Evolutionary conservation across 2,888 invertebrate genomes (phyloP), one percentile per base, ranked within the genome.

Genomic region (Rhodophaea formosa): DNA sequence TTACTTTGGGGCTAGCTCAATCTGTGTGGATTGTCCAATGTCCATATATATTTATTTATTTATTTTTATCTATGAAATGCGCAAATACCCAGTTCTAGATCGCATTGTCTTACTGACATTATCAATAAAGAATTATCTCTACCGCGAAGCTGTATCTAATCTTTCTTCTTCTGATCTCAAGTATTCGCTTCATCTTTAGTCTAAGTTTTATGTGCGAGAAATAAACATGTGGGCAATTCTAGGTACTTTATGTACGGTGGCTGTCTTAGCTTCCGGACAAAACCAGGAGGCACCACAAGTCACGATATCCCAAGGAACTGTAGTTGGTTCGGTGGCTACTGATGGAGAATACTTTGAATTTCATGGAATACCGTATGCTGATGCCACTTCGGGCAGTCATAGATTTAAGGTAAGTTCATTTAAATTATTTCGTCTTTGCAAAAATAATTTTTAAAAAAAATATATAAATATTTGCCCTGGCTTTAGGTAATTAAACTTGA

Each of bases 321-420:
- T 89, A 0, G 53, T 77, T 3, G 90, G 90, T 1, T 69, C 77
- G n/a, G 39, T 60, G 0, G 70, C 78, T 10, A 15, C 61, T 1
- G 74, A 80, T 66, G 80, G 82, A 3, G 59, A 66, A 15, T 82
- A 79, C 63, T 79, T 63, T 43, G 80, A 83, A 58, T 90, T 86
- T 60, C 66, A 82, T 65, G 90, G 90, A 1, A 88, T 90, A 59
- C 90, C 89, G 0, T 89, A 84, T 56, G 90, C 87, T 16, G 89
- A 82, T 59, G 76, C 86, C 0, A 88, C 90, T 0, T 75, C 86
- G 3, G 88, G 89, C 16, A 69, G 44, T 30, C 76, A 88, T 58
- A 73, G 90, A 58, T 90, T 87, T 61, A 87, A 86, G 84, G 89
- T 89, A 72, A 47, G 58, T 35, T n/a, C 16, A 52, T 59, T 16